A percentile compares a stretch with the other conserved stretches of the same genome.
These are phyloP conservation scores for Ptychobarbus kaznakovi DNA, from an alignment of 2,797 vertebrate genomes.

Conservation along the genomic window DNA sequence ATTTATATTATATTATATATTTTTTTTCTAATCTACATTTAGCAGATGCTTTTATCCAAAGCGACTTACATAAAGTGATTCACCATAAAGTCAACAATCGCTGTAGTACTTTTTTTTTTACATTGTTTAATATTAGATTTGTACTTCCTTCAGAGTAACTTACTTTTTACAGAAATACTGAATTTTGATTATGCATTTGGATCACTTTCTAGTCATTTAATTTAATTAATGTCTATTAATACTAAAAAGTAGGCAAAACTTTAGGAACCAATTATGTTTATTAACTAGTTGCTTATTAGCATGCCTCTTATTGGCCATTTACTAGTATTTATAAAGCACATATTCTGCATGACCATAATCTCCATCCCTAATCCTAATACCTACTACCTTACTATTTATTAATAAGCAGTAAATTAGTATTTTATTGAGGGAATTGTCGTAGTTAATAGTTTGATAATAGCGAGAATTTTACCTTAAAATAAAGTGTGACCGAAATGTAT, in stretches of 20 bases:
- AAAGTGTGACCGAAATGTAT: background rate
- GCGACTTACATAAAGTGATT: background rate
- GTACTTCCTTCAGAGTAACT: background rate
- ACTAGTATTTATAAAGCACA: background rate
- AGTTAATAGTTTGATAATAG: background rate
- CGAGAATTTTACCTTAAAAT: background rate
- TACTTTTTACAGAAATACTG: too few relatives aligned
- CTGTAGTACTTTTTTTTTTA: too few relatives aligned
- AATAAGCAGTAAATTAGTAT: too few relatives aligned
- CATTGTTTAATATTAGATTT: background rate
- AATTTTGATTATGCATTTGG: background rate
- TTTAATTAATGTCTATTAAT: background rate
- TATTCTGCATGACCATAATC: too few relatives aligned
- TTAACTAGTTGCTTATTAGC: background rate
- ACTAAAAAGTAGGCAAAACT: background rate
- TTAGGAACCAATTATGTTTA: background rate
- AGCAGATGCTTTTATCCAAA: background rate
- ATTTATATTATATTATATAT: too few relatives aligned
- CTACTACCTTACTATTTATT: too few relatives aligned
- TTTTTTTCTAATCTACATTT: too few relatives aligned
- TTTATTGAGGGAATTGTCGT: too few relatives aligned
- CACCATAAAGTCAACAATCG: background rate
- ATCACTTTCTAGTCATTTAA: background rate
- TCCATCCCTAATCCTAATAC: too few relatives aligned
- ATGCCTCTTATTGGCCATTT: background rate